phyloP scores from a whole-genome alignment of 2,888 invertebrate species.

The Mythimna impura region DNA sequence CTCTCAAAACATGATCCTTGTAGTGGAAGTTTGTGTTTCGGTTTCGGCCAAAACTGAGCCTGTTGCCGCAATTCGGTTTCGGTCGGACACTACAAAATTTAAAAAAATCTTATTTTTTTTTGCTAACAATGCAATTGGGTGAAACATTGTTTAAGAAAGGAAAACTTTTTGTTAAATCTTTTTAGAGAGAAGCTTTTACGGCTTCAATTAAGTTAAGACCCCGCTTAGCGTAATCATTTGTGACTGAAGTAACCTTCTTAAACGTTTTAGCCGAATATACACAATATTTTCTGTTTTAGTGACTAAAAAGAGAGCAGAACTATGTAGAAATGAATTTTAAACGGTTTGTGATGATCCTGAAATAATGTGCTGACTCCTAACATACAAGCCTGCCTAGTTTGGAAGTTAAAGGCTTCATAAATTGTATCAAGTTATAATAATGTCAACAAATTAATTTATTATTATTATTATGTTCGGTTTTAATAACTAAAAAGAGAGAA shows the following conservation, averaged over 20 bases:
- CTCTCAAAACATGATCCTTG: too few relatives aligned
- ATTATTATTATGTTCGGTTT: too few relatives aligned
- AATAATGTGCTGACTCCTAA: too few relatives aligned
- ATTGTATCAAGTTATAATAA: too few relatives aligned
- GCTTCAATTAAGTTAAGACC: slow-evolving; percentile 24
- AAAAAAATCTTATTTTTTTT: background rate
- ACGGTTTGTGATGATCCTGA: too few relatives aligned
- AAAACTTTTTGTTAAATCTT: slow-evolving; percentile 18
- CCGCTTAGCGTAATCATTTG: slow-evolving; percentile 26
- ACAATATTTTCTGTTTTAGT: slow-evolving; percentile 1
- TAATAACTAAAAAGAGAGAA: background rate
- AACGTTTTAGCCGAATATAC: slow-evolving; percentile 8
- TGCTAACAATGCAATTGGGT: slow-evolving; percentile 12
- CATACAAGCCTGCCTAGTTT: too few relatives aligned
- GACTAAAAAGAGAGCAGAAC: background rate
- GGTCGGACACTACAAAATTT: too few relatives aligned
- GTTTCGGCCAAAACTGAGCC: too few relatives aligned
- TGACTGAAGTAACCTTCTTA: slow-evolving; percentile 7
- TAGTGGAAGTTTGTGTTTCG: too few relatives aligned
- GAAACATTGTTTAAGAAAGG: slow-evolving; percentile 17
- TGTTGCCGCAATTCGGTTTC: too few relatives aligned
- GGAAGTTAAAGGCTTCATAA: too few relatives aligned
- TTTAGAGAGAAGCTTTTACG: slow-evolving; percentile 16
- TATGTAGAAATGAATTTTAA: background rate
- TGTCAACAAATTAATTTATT: too few relatives aligned